phyloP scores from a whole-genome alignment of 2,113 vertebrate species.

The Asarcornis scutulata region DNA sequence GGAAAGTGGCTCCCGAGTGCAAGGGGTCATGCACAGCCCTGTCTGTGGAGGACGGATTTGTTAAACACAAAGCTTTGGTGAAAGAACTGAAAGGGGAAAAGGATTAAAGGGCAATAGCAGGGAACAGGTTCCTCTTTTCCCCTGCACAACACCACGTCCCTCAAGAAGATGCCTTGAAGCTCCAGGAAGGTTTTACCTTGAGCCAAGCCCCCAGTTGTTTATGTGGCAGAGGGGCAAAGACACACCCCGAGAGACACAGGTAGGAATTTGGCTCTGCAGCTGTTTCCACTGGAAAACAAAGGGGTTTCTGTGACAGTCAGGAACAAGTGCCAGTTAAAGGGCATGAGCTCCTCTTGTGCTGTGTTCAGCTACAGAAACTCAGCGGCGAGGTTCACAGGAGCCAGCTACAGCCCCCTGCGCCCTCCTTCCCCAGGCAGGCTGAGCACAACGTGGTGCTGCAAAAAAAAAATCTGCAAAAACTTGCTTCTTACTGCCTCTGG shows the following conservation, averaged over 20 bases:
- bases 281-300: constrained; percentile 6
- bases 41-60: not conserved
- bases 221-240: not conserved
- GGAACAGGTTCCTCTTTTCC: not conserved
- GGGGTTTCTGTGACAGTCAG: not conserved
- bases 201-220: not conserved
- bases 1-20: not conserved
- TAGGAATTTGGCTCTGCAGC: constrained; percentile 12
- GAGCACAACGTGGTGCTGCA: rapidly evolving
- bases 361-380: not conserved
- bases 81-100: not conserved
- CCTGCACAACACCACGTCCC: not conserved
- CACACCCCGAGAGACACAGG: not conserved
- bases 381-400: not conserved
- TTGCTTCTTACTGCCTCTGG: rapidly evolving
- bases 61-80: not conserved
- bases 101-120: not conserved
- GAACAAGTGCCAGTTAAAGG: not conserved
- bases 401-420: not conserved
- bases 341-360: not conserved
- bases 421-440: not conserved
- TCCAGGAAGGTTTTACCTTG: not conserved
- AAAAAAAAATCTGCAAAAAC: rapidly evolving
- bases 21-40: rapidly evolving
- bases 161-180: not conserved